phyloP scores from a whole-genome alignment of 2,113 vertebrate genomes.

The Nipponia nippon region DNA sequence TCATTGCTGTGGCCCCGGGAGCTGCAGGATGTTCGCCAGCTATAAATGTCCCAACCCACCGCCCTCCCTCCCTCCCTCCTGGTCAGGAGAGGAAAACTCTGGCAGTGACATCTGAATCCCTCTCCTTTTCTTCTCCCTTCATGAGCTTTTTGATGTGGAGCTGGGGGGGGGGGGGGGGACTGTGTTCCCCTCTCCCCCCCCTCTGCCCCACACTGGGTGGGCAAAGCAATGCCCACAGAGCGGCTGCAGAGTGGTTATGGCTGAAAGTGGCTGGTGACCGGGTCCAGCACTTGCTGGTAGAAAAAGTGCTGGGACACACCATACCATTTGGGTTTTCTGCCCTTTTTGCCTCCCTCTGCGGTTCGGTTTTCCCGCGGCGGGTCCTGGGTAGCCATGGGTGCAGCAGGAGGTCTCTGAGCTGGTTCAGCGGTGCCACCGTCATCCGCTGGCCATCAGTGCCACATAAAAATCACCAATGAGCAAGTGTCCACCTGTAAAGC shows the following conservation, averaged over 20 bases:
- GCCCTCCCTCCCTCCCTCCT: not conserved
- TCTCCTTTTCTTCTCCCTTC: not conserved
- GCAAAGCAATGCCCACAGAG: not conserved
- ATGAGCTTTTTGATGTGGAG: not conserved
- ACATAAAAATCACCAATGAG: not conserved
- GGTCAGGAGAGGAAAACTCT: not conserved
- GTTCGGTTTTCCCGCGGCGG: not conserved
- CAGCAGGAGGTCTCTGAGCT: not conserved
- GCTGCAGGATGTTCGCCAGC: not conserved
- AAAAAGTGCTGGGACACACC: not conserved
- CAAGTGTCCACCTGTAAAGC: not conserved
- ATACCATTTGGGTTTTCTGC: not conserved
- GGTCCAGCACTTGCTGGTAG: not conserved
- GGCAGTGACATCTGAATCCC: not conserved
- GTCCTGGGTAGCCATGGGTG: not conserved
- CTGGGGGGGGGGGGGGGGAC: accelerated
- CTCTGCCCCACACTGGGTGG: too few relatives aligned
- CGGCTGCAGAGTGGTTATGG: accelerated
- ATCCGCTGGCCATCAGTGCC: not conserved
- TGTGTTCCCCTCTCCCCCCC: too few relatives aligned
- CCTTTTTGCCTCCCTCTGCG: not conserved
- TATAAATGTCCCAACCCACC: not conserved
- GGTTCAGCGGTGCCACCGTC: not conserved
- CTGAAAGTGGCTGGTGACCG: not conserved
- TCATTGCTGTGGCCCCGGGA: accelerated